Conservation (phyloP, 2,113 vertebrate species). For the Phyllostomus discolor region DNA sequence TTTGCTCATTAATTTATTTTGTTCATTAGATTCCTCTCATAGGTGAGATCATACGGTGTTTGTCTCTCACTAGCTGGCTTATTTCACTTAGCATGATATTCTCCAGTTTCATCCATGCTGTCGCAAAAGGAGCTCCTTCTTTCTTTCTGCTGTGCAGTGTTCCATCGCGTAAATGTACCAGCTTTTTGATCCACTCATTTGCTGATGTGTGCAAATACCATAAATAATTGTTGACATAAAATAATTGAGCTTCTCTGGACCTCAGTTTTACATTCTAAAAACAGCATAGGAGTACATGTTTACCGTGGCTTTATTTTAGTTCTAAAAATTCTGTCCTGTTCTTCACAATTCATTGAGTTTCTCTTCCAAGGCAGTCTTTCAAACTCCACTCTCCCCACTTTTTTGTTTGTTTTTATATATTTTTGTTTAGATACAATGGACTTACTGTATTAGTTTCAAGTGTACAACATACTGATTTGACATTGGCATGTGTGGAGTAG, state of each 20-base stretch:
- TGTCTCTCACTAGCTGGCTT: too few species aligned
- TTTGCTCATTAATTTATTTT: too few species aligned
- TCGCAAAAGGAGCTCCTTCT: too few species aligned
- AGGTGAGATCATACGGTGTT: too few species aligned
- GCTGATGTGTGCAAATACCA: background rate
- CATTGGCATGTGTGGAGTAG: background rate
- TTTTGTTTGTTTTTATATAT: background rate
- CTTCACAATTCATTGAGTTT: background rate
- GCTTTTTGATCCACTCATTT: too few species aligned
- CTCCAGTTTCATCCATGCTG: too few species aligned
- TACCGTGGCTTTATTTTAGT: background rate
- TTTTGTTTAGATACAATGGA: background rate
- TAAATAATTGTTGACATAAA: background rate
- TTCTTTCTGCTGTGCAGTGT: too few species aligned
- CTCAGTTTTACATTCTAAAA: background rate
- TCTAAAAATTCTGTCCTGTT: background rate
- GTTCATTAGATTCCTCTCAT: too few species aligned
- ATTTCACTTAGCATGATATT: too few species aligned
- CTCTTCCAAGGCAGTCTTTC: background rate
- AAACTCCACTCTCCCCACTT: background rate
- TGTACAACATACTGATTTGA: background rate
- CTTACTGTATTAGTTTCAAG: background rate
- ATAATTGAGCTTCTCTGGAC: background rate
- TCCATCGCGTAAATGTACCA: too few species aligned
- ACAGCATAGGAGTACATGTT: background rate